Percentiles rank a stretch among this genome's conserved stretches.
Evolutionary conservation across 2,113 vertebrate species (phyloP).

Genomic region (Brachirus orientalis): DNA sequence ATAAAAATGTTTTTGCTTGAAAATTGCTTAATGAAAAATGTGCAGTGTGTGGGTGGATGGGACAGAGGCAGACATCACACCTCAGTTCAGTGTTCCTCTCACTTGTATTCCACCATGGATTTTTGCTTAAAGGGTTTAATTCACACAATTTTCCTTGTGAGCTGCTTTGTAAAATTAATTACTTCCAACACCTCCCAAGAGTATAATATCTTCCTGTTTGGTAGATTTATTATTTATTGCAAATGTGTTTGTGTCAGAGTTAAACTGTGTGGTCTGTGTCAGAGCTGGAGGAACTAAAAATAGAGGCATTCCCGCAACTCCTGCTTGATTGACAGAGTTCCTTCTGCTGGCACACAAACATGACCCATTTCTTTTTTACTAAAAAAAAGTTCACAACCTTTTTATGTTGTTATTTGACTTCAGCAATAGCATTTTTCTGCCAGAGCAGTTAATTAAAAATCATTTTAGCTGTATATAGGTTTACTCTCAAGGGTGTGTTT

Average conservation of each 20-base stretch:
- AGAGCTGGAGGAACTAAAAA: conserved; percentile 72
- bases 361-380: conserved; percentile 64
- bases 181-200: conserved; percentile 59
- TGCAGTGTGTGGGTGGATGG: conserved; percentile 30
- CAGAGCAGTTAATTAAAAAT: neutral
- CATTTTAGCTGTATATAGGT: conserved; percentile 5
- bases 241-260: conserved; percentile 65
- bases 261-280: conserved; percentile 62
- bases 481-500: conserved; percentile 1
- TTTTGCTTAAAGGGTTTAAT: conserved; percentile 49
- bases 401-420: conserved; percentile 25
- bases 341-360: conserved; percentile 65
- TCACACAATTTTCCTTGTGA: conserved; percentile 46
- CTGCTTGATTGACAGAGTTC: conserved; percentile 76
- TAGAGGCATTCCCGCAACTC: conserved; percentile 72
- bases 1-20: neutral
- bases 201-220: conserved; percentile 67
- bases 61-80: conserved; percentile 28
- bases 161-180: conserved; percentile 60
- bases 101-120: conserved; percentile 41
- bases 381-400: conserved; percentile 32
- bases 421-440: neutral
- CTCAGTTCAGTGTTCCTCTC: conserved; percentile 21
- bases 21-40: conserved; percentile 10
- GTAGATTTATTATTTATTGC: conserved; percentile 73